Evolutionary conservation across 1,140 invertebrate species (phyloP).

Genomic region (Idris sp.): DNA sequence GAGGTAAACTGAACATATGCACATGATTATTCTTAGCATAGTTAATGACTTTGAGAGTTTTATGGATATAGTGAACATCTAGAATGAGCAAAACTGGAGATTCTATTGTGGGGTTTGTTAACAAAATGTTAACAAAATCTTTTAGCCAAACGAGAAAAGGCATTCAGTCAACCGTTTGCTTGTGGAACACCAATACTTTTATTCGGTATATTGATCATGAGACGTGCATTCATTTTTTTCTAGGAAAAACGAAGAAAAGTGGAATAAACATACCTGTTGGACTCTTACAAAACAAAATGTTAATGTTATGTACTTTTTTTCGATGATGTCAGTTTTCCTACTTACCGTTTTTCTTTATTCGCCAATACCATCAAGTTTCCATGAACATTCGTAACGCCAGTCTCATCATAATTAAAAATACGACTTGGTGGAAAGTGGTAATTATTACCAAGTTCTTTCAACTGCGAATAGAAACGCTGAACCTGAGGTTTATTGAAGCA

Average conservation of each 20-base stretch:
- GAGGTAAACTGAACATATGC: no score
- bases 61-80: not conserved
- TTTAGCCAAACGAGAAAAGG: not conserved
- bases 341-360: slow-evolving; percentile 70
- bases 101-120: not conserved
- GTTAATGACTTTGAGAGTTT: not conserved
- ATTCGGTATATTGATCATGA: slow-evolving; percentile 38
- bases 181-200: slow-evolving; percentile 21
- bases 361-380: slow-evolving; percentile 66
- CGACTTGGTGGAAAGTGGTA: slow-evolving; percentile 63
- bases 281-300: slow-evolving; percentile 67
- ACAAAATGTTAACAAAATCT: not conserved
- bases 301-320: slow-evolving; percentile 72
- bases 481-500: slow-evolving; percentile 70
- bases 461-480: slow-evolving; percentile 62
- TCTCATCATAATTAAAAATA: slow-evolving; percentile 75
- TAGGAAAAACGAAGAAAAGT: slow-evolving; percentile 69
- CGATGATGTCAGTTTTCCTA: slow-evolving; percentile 71
- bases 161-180: slow-evolving; percentile 10
- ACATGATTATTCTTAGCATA: no score
- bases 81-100: not conserved
- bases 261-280: slow-evolving; percentile 67
- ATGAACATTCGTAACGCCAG: slow-evolving; percentile 60
- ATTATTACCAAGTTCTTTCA: slow-evolving; percentile 61
- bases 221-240: slow-evolving; percentile 30